phyloP scores from a whole-genome alignment of 2,113 vertebrate species.

The Astur gentilis region DNA sequence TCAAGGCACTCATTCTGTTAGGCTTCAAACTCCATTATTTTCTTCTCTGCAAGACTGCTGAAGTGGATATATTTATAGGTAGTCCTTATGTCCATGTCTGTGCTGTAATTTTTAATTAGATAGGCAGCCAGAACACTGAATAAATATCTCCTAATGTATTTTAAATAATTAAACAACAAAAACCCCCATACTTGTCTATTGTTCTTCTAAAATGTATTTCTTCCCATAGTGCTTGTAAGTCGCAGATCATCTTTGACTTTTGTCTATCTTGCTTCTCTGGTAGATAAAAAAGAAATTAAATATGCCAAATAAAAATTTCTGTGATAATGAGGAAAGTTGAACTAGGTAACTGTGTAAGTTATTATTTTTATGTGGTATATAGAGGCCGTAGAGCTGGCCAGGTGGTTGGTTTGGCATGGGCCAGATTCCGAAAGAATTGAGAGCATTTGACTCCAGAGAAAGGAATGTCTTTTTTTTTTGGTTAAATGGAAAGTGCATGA shows the following conservation, averaged over 20 bases:
- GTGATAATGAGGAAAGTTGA: neutral
- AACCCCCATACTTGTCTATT: neutral
- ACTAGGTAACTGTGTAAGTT: neutral
- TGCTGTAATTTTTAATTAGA: slow-evolving; percentile 22
- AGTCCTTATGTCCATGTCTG: neutral
- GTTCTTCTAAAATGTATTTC: neutral
- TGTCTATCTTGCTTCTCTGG: neutral
- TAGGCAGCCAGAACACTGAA: neutral
- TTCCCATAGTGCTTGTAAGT: neutral
- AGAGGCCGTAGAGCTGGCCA: neutral
- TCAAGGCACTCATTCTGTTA: neutral
- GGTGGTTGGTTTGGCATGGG: neutral
- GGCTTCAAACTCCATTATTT: neutral
- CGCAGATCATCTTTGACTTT: neutral
- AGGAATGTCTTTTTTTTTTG: neutral
- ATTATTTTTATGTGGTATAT: neutral
- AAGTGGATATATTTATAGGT: neutral
- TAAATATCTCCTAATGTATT: neutral
- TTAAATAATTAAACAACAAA: neutral
- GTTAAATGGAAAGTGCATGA: neutral
- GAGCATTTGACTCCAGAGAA: neutral
- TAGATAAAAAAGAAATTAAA: neutral
- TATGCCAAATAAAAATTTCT: neutral
- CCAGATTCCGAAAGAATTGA: neutral
- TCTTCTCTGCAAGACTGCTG: neutral